Conservation (phyloP, 1,140 invertebrate genomes). For the Panulirus ornatus region DNA sequence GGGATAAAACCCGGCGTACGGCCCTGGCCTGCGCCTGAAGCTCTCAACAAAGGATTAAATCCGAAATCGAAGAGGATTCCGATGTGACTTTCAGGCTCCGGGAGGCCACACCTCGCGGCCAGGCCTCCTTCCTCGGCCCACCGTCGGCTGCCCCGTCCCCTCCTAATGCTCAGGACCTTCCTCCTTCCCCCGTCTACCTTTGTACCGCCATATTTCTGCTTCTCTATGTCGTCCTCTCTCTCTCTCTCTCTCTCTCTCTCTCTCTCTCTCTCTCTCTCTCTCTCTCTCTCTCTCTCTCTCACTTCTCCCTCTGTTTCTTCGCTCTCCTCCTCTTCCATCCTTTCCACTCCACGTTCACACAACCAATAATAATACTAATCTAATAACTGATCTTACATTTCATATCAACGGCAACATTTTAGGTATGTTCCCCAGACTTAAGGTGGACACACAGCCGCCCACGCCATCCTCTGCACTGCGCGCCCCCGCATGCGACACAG, state of each 20-base stretch:
- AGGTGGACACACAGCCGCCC: too few relatives aligned
- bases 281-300: not conserved
- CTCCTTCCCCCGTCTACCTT: not conserved
- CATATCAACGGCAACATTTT: too few relatives aligned
- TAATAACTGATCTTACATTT: too few relatives aligned
- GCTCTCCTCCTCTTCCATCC: not conserved
- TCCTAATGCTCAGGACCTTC: not conserved
- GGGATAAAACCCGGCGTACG: too few relatives aligned
- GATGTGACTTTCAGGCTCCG: too few relatives aligned
- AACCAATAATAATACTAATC: not conserved
- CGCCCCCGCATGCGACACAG: too few relatives aligned
- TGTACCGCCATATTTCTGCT: not conserved
- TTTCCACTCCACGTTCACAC: not conserved
- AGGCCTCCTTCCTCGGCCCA: not conserved
- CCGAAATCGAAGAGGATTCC: too few relatives aligned
- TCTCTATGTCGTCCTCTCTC: conserved; percentile 18
- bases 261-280: conserved; percentile 27
- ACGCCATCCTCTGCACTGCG: too few relatives aligned
- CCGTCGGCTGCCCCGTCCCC: not conserved
- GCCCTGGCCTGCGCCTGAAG: too few relatives aligned
- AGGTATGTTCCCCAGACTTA: too few relatives aligned
- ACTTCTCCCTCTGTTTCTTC: not conserved
- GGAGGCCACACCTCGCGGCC: not conserved
- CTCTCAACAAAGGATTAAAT: too few relatives aligned
- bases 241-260: conserved; percentile 31